These are phyloP conservation scores for Myotis yumanensis DNA, from an alignment of 2,113 vertebrate species.

Conservation along the genomic window DNA sequence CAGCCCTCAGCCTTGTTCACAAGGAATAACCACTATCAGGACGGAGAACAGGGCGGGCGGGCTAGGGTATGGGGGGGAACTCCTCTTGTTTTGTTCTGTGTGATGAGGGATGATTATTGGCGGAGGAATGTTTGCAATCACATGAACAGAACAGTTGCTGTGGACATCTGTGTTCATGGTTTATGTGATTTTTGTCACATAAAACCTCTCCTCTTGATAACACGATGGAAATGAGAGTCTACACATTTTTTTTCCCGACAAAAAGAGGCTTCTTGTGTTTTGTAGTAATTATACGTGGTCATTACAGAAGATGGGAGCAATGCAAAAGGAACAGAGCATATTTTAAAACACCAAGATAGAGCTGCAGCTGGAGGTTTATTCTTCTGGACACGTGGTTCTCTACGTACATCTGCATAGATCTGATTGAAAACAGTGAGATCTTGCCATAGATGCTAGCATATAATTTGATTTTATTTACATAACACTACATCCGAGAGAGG, in stretches of 20 bases:
- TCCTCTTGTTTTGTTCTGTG: neutral
- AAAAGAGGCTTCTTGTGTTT: neutral
- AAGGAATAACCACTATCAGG: neutral
- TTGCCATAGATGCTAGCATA: neutral
- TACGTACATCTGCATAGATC: neutral
- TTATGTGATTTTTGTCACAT: neutral
- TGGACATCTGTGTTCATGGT: neutral
- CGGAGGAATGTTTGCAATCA: neutral
- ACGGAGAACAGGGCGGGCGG: neutral
- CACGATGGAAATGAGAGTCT: neutral
- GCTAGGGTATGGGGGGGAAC: too few relatives aligned
- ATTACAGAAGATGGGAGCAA: neutral
- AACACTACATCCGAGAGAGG: neutral
- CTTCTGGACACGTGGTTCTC: neutral
- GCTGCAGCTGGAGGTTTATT: neutral
- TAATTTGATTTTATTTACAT: neutral
- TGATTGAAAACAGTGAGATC: neutral
- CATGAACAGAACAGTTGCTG: neutral
- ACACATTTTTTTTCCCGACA: neutral
- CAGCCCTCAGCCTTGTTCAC: neutral
- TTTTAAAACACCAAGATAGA: constrained; percentile 4
- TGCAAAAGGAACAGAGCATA: neutral
- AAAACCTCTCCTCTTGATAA: neutral
- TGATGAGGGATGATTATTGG: neutral
- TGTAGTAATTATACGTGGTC: neutral